phyloP scores from a whole-genome alignment of 2,113 vertebrate genomes.

The Cebidichthys violaceus region DNA sequence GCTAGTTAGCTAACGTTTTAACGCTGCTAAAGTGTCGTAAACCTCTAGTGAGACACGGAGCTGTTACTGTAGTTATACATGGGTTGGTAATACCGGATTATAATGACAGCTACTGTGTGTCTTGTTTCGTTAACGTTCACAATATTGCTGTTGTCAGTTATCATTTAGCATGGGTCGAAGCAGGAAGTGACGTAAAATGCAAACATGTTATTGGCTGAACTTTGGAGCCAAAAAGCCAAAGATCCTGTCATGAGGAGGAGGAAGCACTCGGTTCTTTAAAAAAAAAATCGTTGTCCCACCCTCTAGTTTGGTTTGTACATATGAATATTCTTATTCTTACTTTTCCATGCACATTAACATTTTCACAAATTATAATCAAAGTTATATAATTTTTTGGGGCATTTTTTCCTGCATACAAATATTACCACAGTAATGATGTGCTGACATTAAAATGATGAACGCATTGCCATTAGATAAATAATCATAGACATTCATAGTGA shows the following conservation, averaged over 20 bases:
- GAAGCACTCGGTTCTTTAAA: neutral
- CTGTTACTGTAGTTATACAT: neutral
- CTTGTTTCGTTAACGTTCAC: neutral
- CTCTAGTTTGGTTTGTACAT: neutral
- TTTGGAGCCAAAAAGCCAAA: constrained; percentile 23
- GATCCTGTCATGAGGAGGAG: constrained; percentile 10
- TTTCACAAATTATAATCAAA: no score
- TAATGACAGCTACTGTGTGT: rapidly evolving
- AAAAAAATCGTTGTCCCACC: neutral
- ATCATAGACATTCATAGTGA: neutral
- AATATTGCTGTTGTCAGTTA: neutral
- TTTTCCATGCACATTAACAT: neutral
- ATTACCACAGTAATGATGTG: neutral
- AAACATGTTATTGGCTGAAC: constrained; percentile 43
- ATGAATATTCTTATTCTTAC: neutral
- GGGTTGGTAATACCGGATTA: neutral
- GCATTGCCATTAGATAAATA: neutral
- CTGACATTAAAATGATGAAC: no score
- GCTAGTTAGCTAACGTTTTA: constrained; percentile 6
- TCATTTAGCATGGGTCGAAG: neutral
- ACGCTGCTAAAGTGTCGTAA: neutral
- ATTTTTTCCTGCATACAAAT: neutral
- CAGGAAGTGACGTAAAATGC: constrained; percentile 32
- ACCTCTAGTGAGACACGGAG: rapidly evolving
- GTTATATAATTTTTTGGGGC: no score